A percentile compares a stretch with the other conserved stretches of the same genome.
Evolutionary conservation across 2,888 invertebrate species (phyloP).

Genomic region (Himalopsyche japonica): DNA sequence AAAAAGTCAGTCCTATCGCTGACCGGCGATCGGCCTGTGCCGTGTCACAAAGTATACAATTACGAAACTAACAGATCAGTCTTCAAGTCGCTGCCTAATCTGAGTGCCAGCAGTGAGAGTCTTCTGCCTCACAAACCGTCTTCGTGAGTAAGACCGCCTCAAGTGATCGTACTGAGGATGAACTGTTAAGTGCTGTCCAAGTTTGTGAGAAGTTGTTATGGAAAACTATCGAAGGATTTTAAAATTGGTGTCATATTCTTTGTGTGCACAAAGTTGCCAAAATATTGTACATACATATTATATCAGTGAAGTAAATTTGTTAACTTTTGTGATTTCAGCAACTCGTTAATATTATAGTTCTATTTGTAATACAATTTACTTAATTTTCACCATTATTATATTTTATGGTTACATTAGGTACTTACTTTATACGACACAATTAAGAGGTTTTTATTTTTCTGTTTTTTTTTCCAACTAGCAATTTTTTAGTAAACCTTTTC

Average conservation of each 20-base stretch:
- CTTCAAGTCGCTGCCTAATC: slow-evolving; percentile 70
- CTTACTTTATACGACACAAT: background rate
- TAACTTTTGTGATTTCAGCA: background rate
- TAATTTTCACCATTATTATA: background rate
- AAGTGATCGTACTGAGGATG: background rate
- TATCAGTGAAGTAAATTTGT: background rate
- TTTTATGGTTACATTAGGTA: background rate
- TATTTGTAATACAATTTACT: background rate
- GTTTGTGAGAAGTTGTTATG: background rate
- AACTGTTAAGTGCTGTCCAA: background rate
- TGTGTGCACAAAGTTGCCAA: background rate
- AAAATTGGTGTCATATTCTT: background rate
- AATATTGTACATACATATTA: background rate
- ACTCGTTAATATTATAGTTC: background rate
- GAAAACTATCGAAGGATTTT: background rate
- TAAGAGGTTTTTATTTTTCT: background rate
- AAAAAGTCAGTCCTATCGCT: slow-evolving; percentile 38
- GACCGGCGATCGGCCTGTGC: slow-evolving; percentile 38
- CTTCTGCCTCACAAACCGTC: slow-evolving; percentile 54
- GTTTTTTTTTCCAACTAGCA: background rate
- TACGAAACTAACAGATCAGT: slow-evolving; percentile 45
- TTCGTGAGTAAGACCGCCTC: slow-evolving; percentile 24
- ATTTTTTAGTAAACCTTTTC: background rate
- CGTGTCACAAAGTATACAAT: slow-evolving; percentile 34
- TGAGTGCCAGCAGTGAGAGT: slow-evolving; percentile 70